phyloP scores from a whole-genome alignment of 2,797 vertebrate species.

The Cirrhinus mrigala region DNA sequence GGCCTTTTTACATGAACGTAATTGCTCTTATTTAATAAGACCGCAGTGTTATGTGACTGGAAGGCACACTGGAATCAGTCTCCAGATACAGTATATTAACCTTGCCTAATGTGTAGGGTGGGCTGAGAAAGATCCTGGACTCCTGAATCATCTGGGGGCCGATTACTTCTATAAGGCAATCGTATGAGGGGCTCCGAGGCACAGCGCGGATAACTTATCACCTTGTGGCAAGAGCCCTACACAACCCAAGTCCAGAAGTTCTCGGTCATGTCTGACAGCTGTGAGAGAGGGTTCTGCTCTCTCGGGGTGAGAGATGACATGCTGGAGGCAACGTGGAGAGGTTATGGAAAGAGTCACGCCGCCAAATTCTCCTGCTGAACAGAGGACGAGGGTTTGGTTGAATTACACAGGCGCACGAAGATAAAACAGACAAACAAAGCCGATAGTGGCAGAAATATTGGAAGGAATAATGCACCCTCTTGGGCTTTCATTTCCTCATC shows the following conservation, averaged over 20 bases:
- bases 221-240: slow-evolving; percentile 31
- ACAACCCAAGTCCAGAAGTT: slow-evolving; percentile 25
- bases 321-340: slow-evolving; percentile 21
- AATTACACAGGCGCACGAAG: slow-evolving; percentile 32
- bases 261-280: slow-evolving; percentile 46
- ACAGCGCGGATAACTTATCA: slow-evolving; percentile 38
- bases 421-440: slow-evolving; percentile 41
- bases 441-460: slow-evolving; percentile 24
- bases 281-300: slow-evolving; percentile 30
- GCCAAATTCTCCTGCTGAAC: slow-evolving; percentile 25
- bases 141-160: slow-evolving; percentile 34
- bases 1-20: slow-evolving; percentile 38
- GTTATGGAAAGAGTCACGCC: slow-evolving; percentile 35
- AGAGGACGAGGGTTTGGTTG: slow-evolving; percentile 4
- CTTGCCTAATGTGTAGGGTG: slow-evolving; percentile 34
- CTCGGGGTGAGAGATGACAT: slow-evolving; percentile 33
- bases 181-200: slow-evolving; percentile 26
- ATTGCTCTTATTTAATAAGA: slow-evolving; percentile 50
- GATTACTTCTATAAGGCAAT: slow-evolving; percentile 41
- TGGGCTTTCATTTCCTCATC: slow-evolving; percentile 56
- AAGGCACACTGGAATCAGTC: slow-evolving; percentile 24
- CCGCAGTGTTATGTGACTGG: slow-evolving; percentile 29
- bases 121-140: slow-evolving; percentile 5
- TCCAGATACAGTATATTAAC: slow-evolving; percentile 41
- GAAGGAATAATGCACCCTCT: slow-evolving; percentile 37